Conservation (phyloP, 2,888 invertebrate species). For the Rhorus exstirpatorius region DNA sequence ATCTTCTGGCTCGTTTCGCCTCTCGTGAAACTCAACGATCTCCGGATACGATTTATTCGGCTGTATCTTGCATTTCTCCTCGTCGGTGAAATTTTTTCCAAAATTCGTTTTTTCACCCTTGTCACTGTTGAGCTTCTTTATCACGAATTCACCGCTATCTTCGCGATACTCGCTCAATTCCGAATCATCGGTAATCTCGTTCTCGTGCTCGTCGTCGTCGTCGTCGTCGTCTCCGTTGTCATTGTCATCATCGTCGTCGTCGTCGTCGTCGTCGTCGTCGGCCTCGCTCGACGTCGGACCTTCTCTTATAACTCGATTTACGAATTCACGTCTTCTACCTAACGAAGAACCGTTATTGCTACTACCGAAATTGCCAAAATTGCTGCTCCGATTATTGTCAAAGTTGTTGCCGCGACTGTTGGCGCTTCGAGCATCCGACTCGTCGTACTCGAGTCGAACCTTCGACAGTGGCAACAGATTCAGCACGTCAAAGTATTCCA, state of each 20-base stretch:
- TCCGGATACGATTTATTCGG: constrained; percentile 58
- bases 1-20: constrained; percentile 37
- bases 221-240: constrained; percentile 52
- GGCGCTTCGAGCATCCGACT: constrained; percentile 72
- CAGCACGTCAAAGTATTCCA: constrained; percentile 84
- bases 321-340: constrained; percentile 40
- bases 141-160: constrained; percentile 4
- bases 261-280: constrained; percentile 58
- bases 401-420: constrained; percentile 20
- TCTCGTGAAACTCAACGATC: constrained; percentile 62
- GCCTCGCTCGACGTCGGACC: constrained; percentile 49
- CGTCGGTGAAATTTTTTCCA: constrained; percentile 72
- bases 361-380: constrained; percentile 37
- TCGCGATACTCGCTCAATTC: constrained; percentile 45
- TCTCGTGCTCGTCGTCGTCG: constrained; percentile 14
- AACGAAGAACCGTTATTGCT: constrained; percentile 40
- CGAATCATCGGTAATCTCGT: constrained; percentile 53
- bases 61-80: constrained; percentile 77
- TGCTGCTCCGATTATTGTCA: constrained; percentile 4
- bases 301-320: constrained; percentile 42
- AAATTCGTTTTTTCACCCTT: constrained; percentile 29
- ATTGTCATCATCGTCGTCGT: constrained; percentile 56
- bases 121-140: constrained; percentile 33
- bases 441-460: constrained; percentile 82
- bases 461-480: constrained; percentile 84